A percentile compares a stretch with the other conserved stretches of the same genome.
These are phyloP conservation scores for Phataginus tetradactyla DNA, from an alignment of 2,797 vertebrate species.

Conservation along the genomic window DNA sequence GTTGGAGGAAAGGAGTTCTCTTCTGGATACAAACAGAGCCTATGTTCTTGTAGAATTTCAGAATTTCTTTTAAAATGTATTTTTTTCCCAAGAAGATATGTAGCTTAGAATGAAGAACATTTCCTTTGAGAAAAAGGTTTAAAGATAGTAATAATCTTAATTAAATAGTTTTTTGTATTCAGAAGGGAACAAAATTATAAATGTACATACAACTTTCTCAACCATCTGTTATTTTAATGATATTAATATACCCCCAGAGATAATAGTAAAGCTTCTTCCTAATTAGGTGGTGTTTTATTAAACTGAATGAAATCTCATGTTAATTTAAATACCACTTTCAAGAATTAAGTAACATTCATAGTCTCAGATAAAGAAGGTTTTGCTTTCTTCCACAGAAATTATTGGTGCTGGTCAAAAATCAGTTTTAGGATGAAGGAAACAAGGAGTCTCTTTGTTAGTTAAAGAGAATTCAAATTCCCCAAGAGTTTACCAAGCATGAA, in stretches of 20 bases:
- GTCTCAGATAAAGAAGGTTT: constrained; percentile 53
- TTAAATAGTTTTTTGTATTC: constrained; percentile 72
- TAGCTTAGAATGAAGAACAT: constrained; percentile 56
- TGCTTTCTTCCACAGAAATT: constrained; percentile 47
- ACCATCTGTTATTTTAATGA: constrained; percentile 59
- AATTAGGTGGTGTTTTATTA: constrained; percentile 81
- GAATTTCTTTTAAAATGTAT: constrained; percentile 31
- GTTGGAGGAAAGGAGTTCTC: background rate
- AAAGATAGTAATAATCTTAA: constrained; percentile 74
- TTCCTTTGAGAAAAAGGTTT: constrained; percentile 74
- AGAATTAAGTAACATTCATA: constrained; percentile 71
- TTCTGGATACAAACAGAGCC: background rate
- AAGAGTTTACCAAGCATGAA: background rate
- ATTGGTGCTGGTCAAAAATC: constrained; percentile 48
- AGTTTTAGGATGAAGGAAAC: constrained; percentile 17
- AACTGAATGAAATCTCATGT: constrained; percentile 64
- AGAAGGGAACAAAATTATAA: constrained; percentile 75
- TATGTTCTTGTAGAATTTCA: constrained; percentile 29
- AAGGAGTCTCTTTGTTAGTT: constrained; percentile 14
- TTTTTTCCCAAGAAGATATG: constrained; percentile 32
- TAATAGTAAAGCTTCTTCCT: constrained; percentile 61
- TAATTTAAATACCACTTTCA: constrained; percentile 74
- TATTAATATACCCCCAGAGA: constrained; percentile 70
- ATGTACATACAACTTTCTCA: constrained; percentile 51
- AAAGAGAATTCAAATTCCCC: constrained; percentile 29